Evolutionary conservation across 2,797 vertebrate genomes (phyloP).

Genomic region (Clarias pachynema): DNA sequence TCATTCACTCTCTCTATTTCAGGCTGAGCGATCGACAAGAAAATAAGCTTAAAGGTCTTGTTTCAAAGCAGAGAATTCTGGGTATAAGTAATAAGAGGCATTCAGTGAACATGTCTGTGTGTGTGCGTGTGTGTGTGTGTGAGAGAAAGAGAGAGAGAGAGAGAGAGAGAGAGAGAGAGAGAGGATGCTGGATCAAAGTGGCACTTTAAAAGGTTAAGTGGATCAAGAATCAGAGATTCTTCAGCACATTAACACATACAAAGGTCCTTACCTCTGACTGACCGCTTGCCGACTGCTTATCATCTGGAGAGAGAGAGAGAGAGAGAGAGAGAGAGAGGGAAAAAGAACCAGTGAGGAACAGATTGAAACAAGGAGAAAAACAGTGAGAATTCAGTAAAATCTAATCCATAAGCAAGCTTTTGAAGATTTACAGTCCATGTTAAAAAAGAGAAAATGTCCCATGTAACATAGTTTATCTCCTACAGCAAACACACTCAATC

Average conservation of each 20-base stretch:
- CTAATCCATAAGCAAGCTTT: not conserved
- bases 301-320: conserved; percentile 63
- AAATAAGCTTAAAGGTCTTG: conserved; percentile 22
- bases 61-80: conserved; percentile 35
- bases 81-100: conserved; percentile 22
- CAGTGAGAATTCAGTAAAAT: not conserved
- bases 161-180: too few relatives aligned
- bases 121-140: not conserved
- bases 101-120: not conserved
- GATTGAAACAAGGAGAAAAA: not conserved
- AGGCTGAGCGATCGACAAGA: conserved; percentile 59
- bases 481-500: not conserved
- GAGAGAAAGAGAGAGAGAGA: too few relatives aligned
- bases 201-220: conserved; percentile 30
- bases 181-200: conserved; percentile 6
- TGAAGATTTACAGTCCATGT: not conserved
- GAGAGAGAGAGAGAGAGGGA: conserved; percentile 43
- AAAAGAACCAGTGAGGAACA: not conserved
- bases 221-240: not conserved
- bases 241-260: conserved; percentile 8
- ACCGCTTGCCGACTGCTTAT: conserved; percentile 77
- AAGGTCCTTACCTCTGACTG: conserved; percentile 79
- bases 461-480: not conserved
- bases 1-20: conserved; percentile 63
- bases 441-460: not conserved